Percentiles rank a stretch among this genome's conserved stretches.
Conservation (phyloP, 2,888 invertebrate genomes). For the Didymodactylos carnosus region DNA sequence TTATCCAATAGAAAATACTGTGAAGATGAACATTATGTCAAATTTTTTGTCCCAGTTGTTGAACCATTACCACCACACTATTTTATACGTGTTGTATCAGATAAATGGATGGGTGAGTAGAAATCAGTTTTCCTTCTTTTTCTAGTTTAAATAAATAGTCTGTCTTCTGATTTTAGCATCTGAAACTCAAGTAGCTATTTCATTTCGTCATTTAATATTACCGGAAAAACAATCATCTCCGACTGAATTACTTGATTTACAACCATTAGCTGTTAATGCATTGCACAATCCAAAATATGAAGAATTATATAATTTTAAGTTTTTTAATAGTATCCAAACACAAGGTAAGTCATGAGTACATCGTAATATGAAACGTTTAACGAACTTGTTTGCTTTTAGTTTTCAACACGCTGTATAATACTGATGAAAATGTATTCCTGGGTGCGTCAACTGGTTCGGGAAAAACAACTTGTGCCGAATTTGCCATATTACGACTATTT, state of each 20-base stretch:
- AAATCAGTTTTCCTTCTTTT: no score
- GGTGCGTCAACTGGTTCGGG: constrained; percentile 39
- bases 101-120: constrained; percentile 42
- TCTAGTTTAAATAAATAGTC: no score
- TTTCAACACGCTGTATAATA: constrained; percentile 91
- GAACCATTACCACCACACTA: constrained; percentile 96
- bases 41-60: constrained; percentile 93
- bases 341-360: constrained; percentile 45
- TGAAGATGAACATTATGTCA: constrained; percentile 77
- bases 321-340: constrained; percentile 96
- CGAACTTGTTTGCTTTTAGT: constrained; percentile 29
- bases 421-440: constrained; percentile 89
- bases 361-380: no score
- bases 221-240: constrained; percentile 96
- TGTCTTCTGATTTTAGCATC: no score
- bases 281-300: constrained; percentile 68
- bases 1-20: constrained; percentile 51
- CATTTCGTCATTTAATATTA: constrained; percentile 81
- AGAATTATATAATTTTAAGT: constrained; percentile 61
- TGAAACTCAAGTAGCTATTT: constrained; percentile 83
- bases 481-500: constrained; percentile 71
- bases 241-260: constrained; percentile 82
- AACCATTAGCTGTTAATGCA: constrained; percentile 76
- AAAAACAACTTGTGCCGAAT: constrained; percentile 83
- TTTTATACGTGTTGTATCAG: constrained; percentile 50